Evolutionary conservation across 2,888 invertebrate species (phyloP).

Genomic region (Drosophila prolongata): DNA sequence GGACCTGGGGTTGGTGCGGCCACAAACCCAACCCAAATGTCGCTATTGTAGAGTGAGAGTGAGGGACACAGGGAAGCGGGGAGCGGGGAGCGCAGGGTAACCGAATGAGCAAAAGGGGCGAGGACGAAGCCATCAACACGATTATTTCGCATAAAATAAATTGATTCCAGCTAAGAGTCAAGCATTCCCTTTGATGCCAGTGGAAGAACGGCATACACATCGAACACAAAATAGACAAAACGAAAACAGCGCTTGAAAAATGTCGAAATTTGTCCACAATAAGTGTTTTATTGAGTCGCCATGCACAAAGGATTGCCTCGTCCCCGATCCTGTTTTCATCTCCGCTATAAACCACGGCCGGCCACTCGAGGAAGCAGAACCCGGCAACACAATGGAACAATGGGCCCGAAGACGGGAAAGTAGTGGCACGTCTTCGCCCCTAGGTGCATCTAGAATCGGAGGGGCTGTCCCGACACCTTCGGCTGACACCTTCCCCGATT

Average conservation of each 20-base stretch:
- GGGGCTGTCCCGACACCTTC: slow-evolving; percentile 65
- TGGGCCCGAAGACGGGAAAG: slow-evolving; percentile 53
- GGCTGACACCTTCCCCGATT: slow-evolving; percentile 69
- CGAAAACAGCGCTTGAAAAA: slow-evolving; percentile 70
- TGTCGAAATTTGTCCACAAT: slow-evolving; percentile 82
- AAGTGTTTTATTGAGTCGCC: slow-evolving; percentile 79
- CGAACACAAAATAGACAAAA: slow-evolving; percentile 48
- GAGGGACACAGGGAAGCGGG: not conserved
- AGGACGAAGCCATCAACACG: slow-evolving; percentile 83
- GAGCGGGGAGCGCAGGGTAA: slow-evolving; percentile 12
- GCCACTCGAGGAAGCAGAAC: slow-evolving; percentile 59
- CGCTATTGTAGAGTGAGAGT: slow-evolving; percentile 5
- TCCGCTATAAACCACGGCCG: slow-evolving; percentile 72
- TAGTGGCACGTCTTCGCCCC: slow-evolving; percentile 70
- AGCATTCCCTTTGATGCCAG: slow-evolving; percentile 67
- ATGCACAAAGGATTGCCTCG: slow-evolving; percentile 70
- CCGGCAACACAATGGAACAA: slow-evolving; percentile 56
- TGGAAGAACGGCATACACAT: slow-evolving; percentile 34
- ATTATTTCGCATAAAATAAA: slow-evolving; percentile 83
- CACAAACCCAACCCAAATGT: slow-evolving; percentile 41
- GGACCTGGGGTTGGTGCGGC: slow-evolving; percentile 60
- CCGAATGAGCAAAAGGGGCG: slow-evolving; percentile 76
- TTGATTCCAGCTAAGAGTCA: slow-evolving; percentile 83
- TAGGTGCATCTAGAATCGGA: slow-evolving; percentile 36
- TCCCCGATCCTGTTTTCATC: slow-evolving; percentile 35